phyloP scores from a whole-genome alignment of 2,797 vertebrate genomes.

The Lepidocolaptes lacrymiger region DNA sequence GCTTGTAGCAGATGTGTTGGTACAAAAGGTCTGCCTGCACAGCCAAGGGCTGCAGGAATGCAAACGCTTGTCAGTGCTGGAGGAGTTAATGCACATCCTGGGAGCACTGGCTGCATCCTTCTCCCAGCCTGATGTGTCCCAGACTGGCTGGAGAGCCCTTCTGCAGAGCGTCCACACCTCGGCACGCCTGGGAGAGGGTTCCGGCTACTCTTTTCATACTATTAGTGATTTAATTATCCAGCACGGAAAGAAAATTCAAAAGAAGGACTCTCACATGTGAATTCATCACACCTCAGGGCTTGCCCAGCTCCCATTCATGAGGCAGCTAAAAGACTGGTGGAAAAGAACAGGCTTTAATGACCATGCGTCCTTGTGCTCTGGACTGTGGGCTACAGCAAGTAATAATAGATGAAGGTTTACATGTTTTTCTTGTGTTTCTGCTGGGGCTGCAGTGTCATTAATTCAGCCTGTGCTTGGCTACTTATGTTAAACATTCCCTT shows the following conservation, averaged over 20 bases:
- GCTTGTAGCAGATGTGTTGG: not conserved
- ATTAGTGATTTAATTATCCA: not conserved
- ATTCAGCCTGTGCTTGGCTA: slow-evolving; percentile 67
- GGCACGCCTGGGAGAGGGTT: rapidly evolving
- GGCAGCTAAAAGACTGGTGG: slow-evolving; percentile 36
- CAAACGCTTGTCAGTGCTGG: not conserved
- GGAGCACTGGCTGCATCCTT: not conserved
- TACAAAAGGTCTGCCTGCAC: not conserved
- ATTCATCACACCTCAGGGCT: slow-evolving; percentile 33
- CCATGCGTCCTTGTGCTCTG: slow-evolving; percentile 30
- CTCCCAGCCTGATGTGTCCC: rapidly evolving
- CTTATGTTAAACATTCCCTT: slow-evolving; percentile 74
- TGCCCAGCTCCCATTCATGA: not conserved
- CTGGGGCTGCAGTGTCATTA: slow-evolving; percentile 69
- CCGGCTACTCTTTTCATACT: not conserved
- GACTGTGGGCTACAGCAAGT: slow-evolving; percentile 43
- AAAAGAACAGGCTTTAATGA: slow-evolving; percentile 54
- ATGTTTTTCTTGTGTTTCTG: slow-evolving; percentile 72
- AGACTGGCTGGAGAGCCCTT: not conserved
- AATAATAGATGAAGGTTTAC: slow-evolving; percentile 69
- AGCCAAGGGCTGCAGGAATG: not conserved
- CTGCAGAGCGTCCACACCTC: not conserved
- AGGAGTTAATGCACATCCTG: not conserved
- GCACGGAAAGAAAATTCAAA: slow-evolving; percentile 6
- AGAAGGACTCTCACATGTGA: slow-evolving; percentile 2